Percentiles rank a stretch among this genome's conserved stretches.
These are phyloP conservation scores for Hypanus sabinus DNA, from an alignment of 2,113 vertebrate genomes.

Conservation along the genomic window DNA sequence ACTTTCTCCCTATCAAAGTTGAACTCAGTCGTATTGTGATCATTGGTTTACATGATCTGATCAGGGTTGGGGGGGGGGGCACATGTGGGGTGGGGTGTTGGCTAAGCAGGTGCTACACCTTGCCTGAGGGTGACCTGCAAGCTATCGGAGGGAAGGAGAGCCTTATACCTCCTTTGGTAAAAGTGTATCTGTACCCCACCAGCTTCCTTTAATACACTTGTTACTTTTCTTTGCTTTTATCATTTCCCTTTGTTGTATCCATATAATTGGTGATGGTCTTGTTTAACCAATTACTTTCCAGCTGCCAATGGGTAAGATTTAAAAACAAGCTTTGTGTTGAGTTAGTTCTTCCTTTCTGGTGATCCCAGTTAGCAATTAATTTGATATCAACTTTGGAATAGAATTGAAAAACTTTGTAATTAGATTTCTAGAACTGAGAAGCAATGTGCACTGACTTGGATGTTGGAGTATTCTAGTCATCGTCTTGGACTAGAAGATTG, in stretches of 20 bases:
- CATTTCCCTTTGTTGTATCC: not conserved
- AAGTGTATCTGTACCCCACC: too few relatives aligned
- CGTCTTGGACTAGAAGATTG: not conserved
- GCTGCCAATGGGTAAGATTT: not conserved
- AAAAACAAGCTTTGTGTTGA: not conserved
- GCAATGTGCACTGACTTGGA: not conserved
- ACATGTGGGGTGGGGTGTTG: too few relatives aligned
- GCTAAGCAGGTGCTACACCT: too few relatives aligned
- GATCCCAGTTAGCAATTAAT: not conserved
- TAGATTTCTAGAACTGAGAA: not conserved
- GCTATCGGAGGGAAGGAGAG: too few relatives aligned
- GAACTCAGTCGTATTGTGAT: too few relatives aligned
- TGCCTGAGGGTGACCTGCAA: too few relatives aligned
- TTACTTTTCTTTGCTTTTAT: not conserved
- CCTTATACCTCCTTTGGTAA: too few relatives aligned
- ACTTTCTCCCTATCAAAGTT: too few relatives aligned
- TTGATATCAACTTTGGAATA: not conserved
- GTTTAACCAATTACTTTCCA: not conserved
- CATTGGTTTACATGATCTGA: too few relatives aligned
- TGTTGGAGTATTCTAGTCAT: too few relatives aligned
- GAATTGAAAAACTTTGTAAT: not conserved
- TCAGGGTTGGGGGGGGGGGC: too few relatives aligned
- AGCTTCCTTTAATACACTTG: not conserved
- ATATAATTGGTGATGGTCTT: not conserved
- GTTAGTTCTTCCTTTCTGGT: not conserved